These are phyloP conservation scores for Fragum sueziense DNA, from an alignment of 2,888 invertebrate species.

Conservation along the genomic window DNA sequence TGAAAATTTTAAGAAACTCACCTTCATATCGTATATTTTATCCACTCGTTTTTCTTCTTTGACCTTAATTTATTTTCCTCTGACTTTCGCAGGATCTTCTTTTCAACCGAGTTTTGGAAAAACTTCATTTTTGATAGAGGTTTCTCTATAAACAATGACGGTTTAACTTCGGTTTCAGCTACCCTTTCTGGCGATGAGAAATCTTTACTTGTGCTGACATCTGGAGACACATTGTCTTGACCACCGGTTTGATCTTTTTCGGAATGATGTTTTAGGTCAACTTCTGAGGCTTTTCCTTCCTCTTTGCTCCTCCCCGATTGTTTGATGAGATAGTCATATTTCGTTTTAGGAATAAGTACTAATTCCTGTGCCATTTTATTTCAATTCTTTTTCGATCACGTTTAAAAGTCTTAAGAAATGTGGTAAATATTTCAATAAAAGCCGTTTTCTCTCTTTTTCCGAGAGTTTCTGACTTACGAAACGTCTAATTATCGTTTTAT, in stretches of 20 bases:
- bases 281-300: not conserved
- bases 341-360: conserved; percentile 22
- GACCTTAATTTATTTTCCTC: not conserved
- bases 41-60: conserved; percentile 19
- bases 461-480: conserved; percentile 15
- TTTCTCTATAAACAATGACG: conserved; percentile 32
- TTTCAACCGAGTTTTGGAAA: no score
- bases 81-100: no score
- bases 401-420: conserved; percentile 1
- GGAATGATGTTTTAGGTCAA: not conserved
- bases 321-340: conserved; percentile 28
- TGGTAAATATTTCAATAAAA: conserved; percentile 12
- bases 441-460: conserved; percentile 5
- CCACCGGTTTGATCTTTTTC: not conserved
- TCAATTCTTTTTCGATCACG: conserved; percentile 8
- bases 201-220: not conserved
- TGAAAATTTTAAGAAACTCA: no score
- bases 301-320: not conserved
- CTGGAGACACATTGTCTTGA: not conserved
- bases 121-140: conserved; percentile 38
- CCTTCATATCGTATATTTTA: conserved; percentile 19
- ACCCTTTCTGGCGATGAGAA: not conserved
- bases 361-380: conserved; percentile 32
- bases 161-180: conserved; percentile 15
- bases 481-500: conserved; percentile 25